Percentiles rank a stretch among this genome's conserved stretches.
These are phyloP conservation scores for Carassius auratus DNA, from an alignment of 2,113 vertebrate species.

Conservation along the genomic window DNA sequence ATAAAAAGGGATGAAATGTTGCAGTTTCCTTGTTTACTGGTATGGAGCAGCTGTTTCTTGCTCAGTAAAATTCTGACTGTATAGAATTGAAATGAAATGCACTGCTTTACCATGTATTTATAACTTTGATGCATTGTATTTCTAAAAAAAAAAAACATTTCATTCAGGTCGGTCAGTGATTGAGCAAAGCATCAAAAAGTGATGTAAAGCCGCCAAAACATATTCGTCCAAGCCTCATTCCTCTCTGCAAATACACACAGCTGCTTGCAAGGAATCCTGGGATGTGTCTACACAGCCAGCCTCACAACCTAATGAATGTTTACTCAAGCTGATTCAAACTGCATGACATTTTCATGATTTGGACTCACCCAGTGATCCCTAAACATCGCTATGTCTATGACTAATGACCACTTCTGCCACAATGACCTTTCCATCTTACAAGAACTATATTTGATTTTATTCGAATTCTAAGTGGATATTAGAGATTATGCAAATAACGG, in stretches of 20 bases:
- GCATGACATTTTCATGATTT: constrained; percentile 75
- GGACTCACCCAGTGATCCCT: constrained; percentile 58
- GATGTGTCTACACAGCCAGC: constrained; percentile 78
- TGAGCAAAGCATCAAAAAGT: constrained; percentile 14
- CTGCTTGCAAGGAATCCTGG: constrained; percentile 75
- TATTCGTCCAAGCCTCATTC: constrained; percentile 74
- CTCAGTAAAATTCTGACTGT: neutral
- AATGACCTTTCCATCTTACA: constrained; percentile 45
- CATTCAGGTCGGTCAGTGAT: neutral
- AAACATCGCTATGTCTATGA: constrained; percentile 51
- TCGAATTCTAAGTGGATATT: constrained; percentile 11
- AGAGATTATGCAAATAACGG: neutral
- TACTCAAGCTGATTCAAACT: constrained; percentile 77
- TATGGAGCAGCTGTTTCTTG: neutral
- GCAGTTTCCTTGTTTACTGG: constrained; percentile 4
- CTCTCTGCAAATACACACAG: constrained; percentile 80
- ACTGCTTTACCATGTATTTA: no score
- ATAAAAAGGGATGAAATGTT: constrained; percentile 16
- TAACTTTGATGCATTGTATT: no score
- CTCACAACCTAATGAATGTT: constrained; percentile 78
- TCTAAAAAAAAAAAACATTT: no score
- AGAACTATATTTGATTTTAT: constrained; percentile 38
- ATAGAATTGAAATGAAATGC: no score
- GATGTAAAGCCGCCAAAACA: constrained; percentile 67
- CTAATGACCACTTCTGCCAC: constrained; percentile 41